Evolutionary conservation across 2,797 vertebrate genomes (phyloP).

Genomic region (Pitangus sulphuratus): DNA sequence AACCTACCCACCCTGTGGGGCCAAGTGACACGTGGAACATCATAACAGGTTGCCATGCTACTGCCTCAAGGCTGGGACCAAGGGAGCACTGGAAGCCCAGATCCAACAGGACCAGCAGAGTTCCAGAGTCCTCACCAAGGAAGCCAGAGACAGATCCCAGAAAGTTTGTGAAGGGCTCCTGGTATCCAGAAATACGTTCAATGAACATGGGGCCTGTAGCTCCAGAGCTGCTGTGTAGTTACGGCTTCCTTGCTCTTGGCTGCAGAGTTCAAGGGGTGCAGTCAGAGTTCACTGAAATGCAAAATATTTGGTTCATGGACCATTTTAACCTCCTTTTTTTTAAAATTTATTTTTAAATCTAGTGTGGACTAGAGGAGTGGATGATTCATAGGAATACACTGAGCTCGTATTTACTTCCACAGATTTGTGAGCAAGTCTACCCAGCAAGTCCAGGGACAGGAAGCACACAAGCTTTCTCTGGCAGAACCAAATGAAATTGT

Average conservation of each 20-base stretch:
- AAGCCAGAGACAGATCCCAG: neutral
- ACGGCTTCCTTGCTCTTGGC: neutral
- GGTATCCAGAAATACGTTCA: neutral
- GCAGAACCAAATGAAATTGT: neutral
- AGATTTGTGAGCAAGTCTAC: neutral
- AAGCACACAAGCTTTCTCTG: neutral
- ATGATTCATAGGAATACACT: neutral
- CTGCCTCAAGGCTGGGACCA: neutral
- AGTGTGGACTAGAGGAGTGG: neutral
- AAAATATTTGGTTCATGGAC: neutral
- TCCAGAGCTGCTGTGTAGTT: neutral
- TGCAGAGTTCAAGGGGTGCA: neutral
- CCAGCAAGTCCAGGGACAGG: neutral
- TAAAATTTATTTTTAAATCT: neutral
- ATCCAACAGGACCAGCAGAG: neutral
- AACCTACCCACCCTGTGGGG: neutral
- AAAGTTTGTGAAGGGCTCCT: neutral
- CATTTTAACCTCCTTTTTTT: neutral
- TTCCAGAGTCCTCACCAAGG: neutral
- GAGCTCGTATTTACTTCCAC: neutral
- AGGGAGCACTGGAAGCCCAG: neutral
- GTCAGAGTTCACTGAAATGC: neutral
- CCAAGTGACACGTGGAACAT: neutral
- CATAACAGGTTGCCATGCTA: neutral
- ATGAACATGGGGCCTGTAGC: neutral